Evolutionary conservation across 2,888 invertebrate species (phyloP), one percentile per base, ranked within the genome.

Genomic region (Notocelia uddmanniana): DNA sequence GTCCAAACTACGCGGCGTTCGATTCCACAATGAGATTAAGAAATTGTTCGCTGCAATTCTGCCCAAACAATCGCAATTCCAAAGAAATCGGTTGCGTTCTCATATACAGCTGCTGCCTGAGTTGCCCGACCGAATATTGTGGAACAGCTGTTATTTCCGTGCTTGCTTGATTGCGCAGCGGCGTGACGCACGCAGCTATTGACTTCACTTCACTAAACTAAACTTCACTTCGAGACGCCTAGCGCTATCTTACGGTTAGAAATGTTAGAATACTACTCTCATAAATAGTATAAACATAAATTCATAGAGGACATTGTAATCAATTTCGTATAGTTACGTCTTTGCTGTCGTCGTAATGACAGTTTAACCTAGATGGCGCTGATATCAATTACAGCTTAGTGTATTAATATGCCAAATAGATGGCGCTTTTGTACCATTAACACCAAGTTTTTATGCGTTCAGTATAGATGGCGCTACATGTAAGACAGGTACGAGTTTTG

Each of bases 61-160:
- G 84, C 84, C 83, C 86, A 91, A 91, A 91, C 90, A 92, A 90
- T 89, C 88, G 85, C 85, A 83, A 86, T 85, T 86, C 87, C 88
- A 90, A 92, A 89, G 88, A 92, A 93, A 92, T 90, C 91, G 87
- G 82, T 89, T 88, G 89, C 87, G 87, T 88, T 83, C 80, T 79
- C 75, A 74, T 80, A 87, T 80, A 87, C 89, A 90, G 88, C 88
- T 91, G 88, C 89, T 86, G 84, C 82, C 87, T 85, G 91, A 89
- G 92, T 91, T 91, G 92, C 91, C 92, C 88, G 89, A 91, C 80
- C 88, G 90, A 93, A 92, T 92, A 93, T 91, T 91, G 88, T 90
- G 82, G 88, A 92, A 93, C 93, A 93, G 94, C 94, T 93, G 93
- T 93, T 93, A 92, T 91, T 93, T 93, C 91, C 87, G 92, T 91